Evolutionary conservation across 2,888 invertebrate genomes (phyloP), one percentile per base, ranked within the genome.

Genomic region (Drosophila limbata): DNA sequence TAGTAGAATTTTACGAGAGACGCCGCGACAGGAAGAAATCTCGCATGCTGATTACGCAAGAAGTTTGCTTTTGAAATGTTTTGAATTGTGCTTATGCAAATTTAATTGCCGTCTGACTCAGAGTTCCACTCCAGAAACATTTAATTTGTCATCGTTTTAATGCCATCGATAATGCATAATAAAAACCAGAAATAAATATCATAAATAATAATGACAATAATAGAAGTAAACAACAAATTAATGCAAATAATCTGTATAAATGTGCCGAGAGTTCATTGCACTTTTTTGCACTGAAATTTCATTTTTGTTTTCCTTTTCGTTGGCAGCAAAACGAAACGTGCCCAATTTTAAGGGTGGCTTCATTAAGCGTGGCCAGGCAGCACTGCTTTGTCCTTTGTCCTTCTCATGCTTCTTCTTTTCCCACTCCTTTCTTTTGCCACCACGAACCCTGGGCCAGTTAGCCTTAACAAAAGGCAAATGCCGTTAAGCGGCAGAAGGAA

Each of bases 321-420:
- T 66, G 72, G 73, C 70, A 66, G 68, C 73, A 68, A 45, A 74
- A 68, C 73, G 81, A 80, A 81, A 80, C 88, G 85, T 86, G 86
- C 85, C 85, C 85, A 85, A 80, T 76, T 85, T 84, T 86, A 86
- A 79, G 88, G 86, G 88, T 86, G 85, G 86, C 86, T 88, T 88
- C 86, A 88, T 88, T 85, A 85, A 74, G 73, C 82, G 69, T 62
- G 64, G 77, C 73, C 71, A 57, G 60, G 25, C 59, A 28, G 47
- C 60, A 33, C 39, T 62, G 37, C 37, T 62, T 53, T 53, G 17
- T 35, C 9, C 55, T 21, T 10, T 10, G 19, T 52, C 4, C 25
- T 6, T 8, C 19, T 47, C 11, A n/a, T 13, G 4, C 13, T 25
- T 15, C 48, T 39, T 4, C 1, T 8, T 3, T 13, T 19, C 8